Base-by-base conservation (phyloP, 2,113 vertebrate genomes). In the Trinectes maculatus region DNA sequence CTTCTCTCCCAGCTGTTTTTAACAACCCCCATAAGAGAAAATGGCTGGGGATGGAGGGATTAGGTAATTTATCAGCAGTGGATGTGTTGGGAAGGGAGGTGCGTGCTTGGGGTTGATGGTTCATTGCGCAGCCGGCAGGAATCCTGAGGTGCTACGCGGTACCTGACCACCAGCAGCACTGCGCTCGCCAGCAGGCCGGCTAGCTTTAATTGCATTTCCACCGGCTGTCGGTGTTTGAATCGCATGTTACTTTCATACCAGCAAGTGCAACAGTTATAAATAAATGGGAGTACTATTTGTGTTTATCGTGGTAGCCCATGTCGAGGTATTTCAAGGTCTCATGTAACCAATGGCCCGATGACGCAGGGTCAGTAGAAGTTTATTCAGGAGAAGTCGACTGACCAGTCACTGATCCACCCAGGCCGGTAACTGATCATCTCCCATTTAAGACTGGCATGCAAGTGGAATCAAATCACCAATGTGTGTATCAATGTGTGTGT, bases 31-130 rank as follows among this genome's bases (percentile, higher is more conserved):
- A 79, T 63, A 79, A 80, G 66, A 55, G 77, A 81, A n/a, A 84
- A 61, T 18, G 26, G 64, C 80, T 71, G 56, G 74, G 82, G 39
- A 74, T 51, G 53, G 9, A 6, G 53, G 73, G 80, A 82, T 85
- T 61, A 64, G 83, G 84, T 89, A 79, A 89, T 89, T 89, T 77
- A 90, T 89, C 84, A 89, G 75, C 52, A 73, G 82, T 66, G 70
- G 43, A 52, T 82, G 77, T 70, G 72, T 76, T 71, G 61, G 70
- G 73, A 73, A 72, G 71, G 77, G 60, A 73, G 68, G 85, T 56
- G 77, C 76, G 60, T 56, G 66, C 74, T 53, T 44, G 65, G 78
- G 80, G 74, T 80, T 8, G 47, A 39, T 44, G 77, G 83, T 90
- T 85, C 77, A 82, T 62, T 75, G 84, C 71, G 24, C 83, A 85